These are phyloP conservation scores for Sylvia atricapilla DNA, from an alignment of 2,113 vertebrate species.

Conservation along the genomic window DNA sequence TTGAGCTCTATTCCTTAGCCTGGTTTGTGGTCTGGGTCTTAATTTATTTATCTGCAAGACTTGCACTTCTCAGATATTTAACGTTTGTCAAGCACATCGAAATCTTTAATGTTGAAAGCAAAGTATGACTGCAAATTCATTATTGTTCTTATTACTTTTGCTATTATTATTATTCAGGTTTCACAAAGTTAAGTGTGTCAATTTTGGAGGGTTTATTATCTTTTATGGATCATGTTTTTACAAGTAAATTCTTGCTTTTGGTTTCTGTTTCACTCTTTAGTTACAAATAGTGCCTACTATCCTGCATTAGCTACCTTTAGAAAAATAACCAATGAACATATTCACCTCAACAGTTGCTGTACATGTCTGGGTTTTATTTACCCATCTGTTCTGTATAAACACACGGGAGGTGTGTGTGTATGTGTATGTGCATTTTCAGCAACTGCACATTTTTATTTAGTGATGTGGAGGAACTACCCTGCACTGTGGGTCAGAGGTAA, in stretches of 20 bases:
- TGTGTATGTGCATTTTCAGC: neutral
- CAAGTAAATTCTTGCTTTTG: constrained; percentile 1
- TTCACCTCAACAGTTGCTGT: neutral
- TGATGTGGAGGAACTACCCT: neutral
- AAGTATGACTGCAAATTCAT: neutral
- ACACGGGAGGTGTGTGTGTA: too few relatives aligned
- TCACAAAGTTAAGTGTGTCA: neutral
- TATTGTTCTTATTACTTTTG: neutral
- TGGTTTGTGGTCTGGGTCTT: neutral
- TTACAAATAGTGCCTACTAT: neutral
- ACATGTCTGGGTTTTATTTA: neutral
- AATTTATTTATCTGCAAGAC: neutral
- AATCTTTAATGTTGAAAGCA: neutral
- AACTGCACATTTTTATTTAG: neutral
- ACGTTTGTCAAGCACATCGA: neutral
- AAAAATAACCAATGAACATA: neutral
- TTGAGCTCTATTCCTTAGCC: neutral
- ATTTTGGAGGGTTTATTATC: neutral
- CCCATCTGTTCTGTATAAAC: neutral
- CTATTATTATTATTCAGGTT: neutral
- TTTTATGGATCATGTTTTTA: neutral
- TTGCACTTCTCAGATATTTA: neutral
- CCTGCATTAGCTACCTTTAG: neutral
- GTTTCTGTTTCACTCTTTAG: constrained; percentile 3
- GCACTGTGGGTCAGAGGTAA: neutral